These are phyloP conservation scores for Hemibagrus guttatus DNA, from an alignment of 2,797 vertebrate genomes.

Conservation along the genomic window DNA sequence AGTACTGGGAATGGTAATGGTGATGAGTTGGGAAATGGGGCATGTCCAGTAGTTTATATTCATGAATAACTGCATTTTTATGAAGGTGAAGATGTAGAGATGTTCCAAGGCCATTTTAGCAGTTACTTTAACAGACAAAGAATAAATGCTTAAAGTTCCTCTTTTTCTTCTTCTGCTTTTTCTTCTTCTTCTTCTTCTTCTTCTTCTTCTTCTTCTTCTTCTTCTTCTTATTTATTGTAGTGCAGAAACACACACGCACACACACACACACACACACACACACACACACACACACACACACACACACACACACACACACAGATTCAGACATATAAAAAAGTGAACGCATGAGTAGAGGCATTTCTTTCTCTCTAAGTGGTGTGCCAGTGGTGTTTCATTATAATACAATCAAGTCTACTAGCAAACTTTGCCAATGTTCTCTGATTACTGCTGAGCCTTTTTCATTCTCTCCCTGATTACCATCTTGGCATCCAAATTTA, in stretches of 20 bases:
- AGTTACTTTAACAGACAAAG: neutral
- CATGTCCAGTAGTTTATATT: slow-evolving; percentile 7
- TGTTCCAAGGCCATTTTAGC: neutral
- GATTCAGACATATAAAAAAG: neutral
- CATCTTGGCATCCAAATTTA: slow-evolving; percentile 32
- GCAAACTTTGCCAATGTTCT: slow-evolving; percentile 30
- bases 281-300: neutral
- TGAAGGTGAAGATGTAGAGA: neutral
- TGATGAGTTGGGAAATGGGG: neutral
- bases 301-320: neutral
- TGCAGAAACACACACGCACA: neutral
- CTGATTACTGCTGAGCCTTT: slow-evolving; percentile 42
- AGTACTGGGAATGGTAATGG: neutral
- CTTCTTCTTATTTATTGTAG: no score
- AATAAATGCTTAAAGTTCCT: neutral
- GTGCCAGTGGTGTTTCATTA: slow-evolving; percentile 39
- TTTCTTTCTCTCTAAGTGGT: slow-evolving; percentile 8
- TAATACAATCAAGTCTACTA: slow-evolving; percentile 41
- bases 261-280: neutral
- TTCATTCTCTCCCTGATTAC: slow-evolving; percentile 44
- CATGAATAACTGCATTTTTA: neutral
- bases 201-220: no score
- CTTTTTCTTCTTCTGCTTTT: neutral
- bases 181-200: neutral
- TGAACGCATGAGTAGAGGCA: neutral